phyloP scores from a whole-genome alignment of 2,113 vertebrate species.

The Nothocercus julius region DNA sequence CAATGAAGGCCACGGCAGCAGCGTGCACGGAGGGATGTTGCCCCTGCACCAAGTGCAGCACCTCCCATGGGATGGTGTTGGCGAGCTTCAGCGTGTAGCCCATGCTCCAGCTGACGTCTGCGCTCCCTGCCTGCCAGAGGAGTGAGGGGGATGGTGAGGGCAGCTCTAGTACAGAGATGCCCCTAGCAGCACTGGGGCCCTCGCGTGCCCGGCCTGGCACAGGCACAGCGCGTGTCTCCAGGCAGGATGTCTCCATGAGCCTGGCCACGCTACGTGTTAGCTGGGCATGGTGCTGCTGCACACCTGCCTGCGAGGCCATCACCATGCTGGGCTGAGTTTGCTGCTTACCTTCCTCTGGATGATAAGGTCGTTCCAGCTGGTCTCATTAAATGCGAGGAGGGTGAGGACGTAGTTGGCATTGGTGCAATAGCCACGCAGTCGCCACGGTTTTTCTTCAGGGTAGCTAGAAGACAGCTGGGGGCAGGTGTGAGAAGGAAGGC shows the following conservation, averaged over 20 bases:
- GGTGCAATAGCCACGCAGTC: slow-evolving; percentile 82
- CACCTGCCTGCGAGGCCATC: too few species aligned
- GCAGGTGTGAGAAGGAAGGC: neutral
- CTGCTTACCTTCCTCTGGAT: slow-evolving; percentile 87
- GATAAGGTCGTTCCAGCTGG: slow-evolving; percentile 80
- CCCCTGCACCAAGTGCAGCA: slow-evolving; percentile 45
- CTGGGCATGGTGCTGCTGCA: too few species aligned
- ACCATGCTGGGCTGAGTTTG: rapidly evolving
- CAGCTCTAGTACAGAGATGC: too few species aligned
- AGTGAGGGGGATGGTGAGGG: rapidly evolving
- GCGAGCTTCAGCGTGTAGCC: slow-evolving; percentile 94
- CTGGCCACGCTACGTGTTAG: too few species aligned
- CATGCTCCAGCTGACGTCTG: slow-evolving; percentile 88
- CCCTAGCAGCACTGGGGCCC: neutral
- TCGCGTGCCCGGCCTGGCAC: neutral
- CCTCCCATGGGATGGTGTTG: slow-evolving; percentile 75
- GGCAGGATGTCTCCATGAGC: too few species aligned
- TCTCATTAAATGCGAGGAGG: slow-evolving; percentile 83
- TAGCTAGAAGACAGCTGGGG: slow-evolving; percentile 57
- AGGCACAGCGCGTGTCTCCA: too few species aligned
- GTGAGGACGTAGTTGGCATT: slow-evolving; percentile 81
- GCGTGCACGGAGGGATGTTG: slow-evolving; percentile 76
- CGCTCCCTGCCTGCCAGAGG: slow-evolving; percentile 75
- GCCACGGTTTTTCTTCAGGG: neutral
- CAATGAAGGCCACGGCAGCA: slow-evolving; percentile 71